Base-by-base conservation (phyloP, 2,797 vertebrate genomes). In the Coranthus polyacanthus region DNA sequence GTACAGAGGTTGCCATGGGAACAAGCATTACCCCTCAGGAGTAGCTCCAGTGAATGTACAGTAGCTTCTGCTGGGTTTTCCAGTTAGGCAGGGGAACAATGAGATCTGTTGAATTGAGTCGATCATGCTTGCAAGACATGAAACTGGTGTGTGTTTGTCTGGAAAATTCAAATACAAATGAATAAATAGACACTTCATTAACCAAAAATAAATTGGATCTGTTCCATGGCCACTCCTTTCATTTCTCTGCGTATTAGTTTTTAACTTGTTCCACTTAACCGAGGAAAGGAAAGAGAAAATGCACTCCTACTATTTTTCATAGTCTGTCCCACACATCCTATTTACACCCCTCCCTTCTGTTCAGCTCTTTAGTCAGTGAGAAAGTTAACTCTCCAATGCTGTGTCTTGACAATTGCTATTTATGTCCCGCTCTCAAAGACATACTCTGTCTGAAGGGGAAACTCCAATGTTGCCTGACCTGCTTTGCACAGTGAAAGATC, bases 1-100 rank as follows among this genome's bases (percentile, higher is more conserved):
- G 65, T 53, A 62, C 76, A 71, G 45, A 62, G 46, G 87, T 92
- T 92, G 84, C 88, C 85, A 89, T 92, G 87, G 90, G 69, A 91
- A 92, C 91, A 77, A 82, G 71, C 75, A 64, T 82, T 85, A 67
- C 65, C 82, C 81, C 84, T 82, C 64, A 84, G 79, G 84, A 88
- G 84, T 80, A 64, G 81, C 84, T 83, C 62, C 73, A 75, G 63
- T 49, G 50, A 79, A 75, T 73, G 79, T 88, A 85, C 81, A 83
- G 72, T 82, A 72, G 72, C 78, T 84, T 84, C 43, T 78, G 59
- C 71, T 79, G 70, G 82, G 69, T 78, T 86, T 83, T 85, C 81
- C 72, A 81, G 65, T 79, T 71, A 39, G 37, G 54, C 63, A 18
- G 24, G 22, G 63, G 63, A 80, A 81, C 72, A 75, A 77, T 68